Conservation (phyloP, 2,888 invertebrate genomes). For the Anorthoa munda region DNA sequence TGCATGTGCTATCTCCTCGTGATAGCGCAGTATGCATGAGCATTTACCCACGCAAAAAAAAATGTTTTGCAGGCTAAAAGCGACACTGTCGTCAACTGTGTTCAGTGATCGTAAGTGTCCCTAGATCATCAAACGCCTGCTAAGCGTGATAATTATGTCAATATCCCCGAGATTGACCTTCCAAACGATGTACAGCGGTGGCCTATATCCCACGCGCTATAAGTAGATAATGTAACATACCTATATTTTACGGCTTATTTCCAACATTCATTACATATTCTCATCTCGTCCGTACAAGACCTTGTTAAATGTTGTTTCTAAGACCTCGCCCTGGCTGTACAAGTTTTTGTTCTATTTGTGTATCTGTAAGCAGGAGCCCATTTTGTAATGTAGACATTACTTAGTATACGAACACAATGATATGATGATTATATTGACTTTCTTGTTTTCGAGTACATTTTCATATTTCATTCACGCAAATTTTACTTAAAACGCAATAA, state of each 20-base stretch:
- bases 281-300: slow-evolving; percentile 32
- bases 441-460: neutral
- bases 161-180: slow-evolving; percentile 41
- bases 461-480: neutral
- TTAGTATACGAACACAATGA: neutral
- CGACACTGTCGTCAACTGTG: neutral
- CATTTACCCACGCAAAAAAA: too few species aligned
- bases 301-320: slow-evolving; percentile 55
- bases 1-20: too few species aligned
- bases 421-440: neutral
- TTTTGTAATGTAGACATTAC: slow-evolving; percentile 1
- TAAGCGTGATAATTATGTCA: slow-evolving; percentile 50
- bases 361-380: slow-evolving; percentile 18
- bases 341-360: slow-evolving; percentile 35
- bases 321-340: slow-evolving; percentile 19
- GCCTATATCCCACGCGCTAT: slow-evolving; percentile 32
- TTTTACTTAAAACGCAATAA: slow-evolving; percentile 5
- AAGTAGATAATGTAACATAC: slow-evolving; percentile 37
- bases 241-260: slow-evolving; percentile 38
- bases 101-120: slow-evolving; percentile 7
- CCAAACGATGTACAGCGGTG: slow-evolving; percentile 15
- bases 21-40: too few species aligned
- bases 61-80: neutral
- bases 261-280: slow-evolving; percentile 51
- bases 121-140: slow-evolving; percentile 23